Evolutionary conservation across 2,113 vertebrate genomes (phyloP).

Genomic region (Australoheros scitulus): DNA sequence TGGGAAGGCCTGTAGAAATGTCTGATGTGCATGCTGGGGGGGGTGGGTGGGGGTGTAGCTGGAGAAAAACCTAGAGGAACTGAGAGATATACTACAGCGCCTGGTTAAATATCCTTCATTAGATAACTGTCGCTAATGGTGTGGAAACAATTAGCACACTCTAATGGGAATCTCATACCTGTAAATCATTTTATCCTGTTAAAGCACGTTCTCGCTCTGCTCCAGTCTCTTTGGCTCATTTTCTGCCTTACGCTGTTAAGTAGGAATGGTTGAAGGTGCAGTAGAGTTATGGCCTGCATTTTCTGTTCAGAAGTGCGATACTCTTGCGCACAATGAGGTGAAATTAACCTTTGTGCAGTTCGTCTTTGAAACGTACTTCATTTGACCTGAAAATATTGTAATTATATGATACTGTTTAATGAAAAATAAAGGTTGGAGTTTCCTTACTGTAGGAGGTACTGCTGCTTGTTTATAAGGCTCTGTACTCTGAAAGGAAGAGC

Average conservation of each 20-base stretch:
- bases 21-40: constrained; percentile 25
- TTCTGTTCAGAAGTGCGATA: constrained; percentile 53
- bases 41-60: constrained; percentile 55
- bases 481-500: not conserved
- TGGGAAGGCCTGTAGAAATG: constrained; percentile 10
- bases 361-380: constrained; percentile 48
- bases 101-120: constrained; percentile 82
- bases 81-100: constrained; percentile 75
- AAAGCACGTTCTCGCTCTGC: constrained; percentile 75
- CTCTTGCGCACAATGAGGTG: constrained; percentile 42
- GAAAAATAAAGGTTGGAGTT: constrained; percentile 23
- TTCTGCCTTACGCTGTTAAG: constrained; percentile 67
- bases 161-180: constrained; percentile 85
- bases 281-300: constrained; percentile 64
- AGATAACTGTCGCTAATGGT: constrained; percentile 85
- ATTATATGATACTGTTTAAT: constrained; percentile 31
- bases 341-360: constrained; percentile 53
- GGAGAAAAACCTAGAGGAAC: constrained; percentile 51
- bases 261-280: constrained; percentile 66
- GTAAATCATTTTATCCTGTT: constrained; percentile 83
- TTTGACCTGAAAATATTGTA: constrained; percentile 43
- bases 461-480: constrained; percentile 1
- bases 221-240: constrained; percentile 67
- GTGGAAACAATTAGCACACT: constrained; percentile 85
- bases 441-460: constrained; percentile 18